Conservation (phyloP, 2,797 vertebrate genomes). For the Trematomus bernacchii region DNA sequence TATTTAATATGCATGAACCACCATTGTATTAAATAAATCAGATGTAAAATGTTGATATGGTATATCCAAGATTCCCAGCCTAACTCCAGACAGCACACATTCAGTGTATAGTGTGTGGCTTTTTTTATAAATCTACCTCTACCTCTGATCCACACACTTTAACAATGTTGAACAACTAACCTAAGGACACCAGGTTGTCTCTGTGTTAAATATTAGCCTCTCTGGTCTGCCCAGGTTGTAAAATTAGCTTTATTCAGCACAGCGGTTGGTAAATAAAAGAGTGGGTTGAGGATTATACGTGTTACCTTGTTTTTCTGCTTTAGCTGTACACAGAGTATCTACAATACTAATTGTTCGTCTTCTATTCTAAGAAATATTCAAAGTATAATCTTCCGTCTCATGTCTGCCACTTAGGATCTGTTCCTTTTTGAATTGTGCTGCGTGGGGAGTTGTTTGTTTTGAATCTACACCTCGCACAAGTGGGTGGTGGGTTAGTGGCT, state of each 20-base stretch:
- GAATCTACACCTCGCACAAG: conserved; percentile 27
- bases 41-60: no score
- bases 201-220: conserved; percentile 5
- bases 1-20: neutral
- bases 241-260: neutral
- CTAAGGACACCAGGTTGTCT: conserved; percentile 4
- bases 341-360: neutral
- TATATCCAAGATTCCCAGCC: neutral
- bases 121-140: neutral
- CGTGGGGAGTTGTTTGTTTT: conserved; percentile 24
- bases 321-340: neutral
- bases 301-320: neutral
- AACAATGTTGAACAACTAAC: conserved; percentile 18
- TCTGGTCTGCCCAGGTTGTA: conserved; percentile 2
- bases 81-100: neutral
- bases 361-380: neutral
- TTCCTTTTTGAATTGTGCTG: conserved; percentile 2
- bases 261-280: neutral
- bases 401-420: neutral
- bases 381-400: conserved; percentile 2
- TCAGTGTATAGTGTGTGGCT: neutral
- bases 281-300: neutral
- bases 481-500: conserved; percentile 39
- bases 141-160: conserved; percentile 8
- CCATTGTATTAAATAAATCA: neutral